Base-by-base conservation (phyloP, 2,797 vertebrate species). In the Danio aesculapii region DNA sequence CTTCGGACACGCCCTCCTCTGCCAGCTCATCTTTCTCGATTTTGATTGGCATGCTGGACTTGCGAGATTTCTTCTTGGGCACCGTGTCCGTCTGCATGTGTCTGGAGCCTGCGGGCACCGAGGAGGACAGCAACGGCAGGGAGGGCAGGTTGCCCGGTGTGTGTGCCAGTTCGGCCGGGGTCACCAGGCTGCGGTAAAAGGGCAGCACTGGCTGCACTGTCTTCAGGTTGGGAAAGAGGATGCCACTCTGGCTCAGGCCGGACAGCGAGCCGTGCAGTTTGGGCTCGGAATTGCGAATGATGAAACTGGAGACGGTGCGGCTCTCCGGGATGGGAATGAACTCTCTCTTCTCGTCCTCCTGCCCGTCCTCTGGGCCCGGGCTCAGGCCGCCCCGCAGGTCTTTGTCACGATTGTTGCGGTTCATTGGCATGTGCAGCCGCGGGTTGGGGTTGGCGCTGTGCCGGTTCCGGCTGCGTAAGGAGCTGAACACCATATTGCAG, bases 401-500 rank as follows among this genome's bases (percentile, higher is more conserved):
- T 86, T 96, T 98, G 90, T 99, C 98, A 4, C 98, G 90, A 88
- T 97, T 98, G 86, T 99, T 99, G 77, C 98, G 94, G 49, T 99
- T 99, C 97, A 98, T 98, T 0, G 98, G 97, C 98, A 98, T 99
- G 88, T 99, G 98, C 62, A 99, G 95, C 64, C 98, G 93, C 0
- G 98, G 98, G 90, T 99, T 99, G 0, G 98, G 98, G 90, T 99
- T 99, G 30, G 98, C 97, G 11, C 98, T 99, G 6, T 99, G 98
- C 16, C 98, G 96, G 89, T 99, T 99, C 63, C 98, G 95, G 87
- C 98, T 99, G 10, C 98, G 92, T 84, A 99, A 75, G 0, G 98
- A 99, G 87, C 98, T 99, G 70, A 99, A 99, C 0, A 99, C 98
- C 98, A 99, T 99, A 88, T 99, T 99, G 85, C 98, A 99, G 72